phyloP scores from a whole-genome alignment of 2,888 invertebrate species.

The Brachycybe producta region DNA sequence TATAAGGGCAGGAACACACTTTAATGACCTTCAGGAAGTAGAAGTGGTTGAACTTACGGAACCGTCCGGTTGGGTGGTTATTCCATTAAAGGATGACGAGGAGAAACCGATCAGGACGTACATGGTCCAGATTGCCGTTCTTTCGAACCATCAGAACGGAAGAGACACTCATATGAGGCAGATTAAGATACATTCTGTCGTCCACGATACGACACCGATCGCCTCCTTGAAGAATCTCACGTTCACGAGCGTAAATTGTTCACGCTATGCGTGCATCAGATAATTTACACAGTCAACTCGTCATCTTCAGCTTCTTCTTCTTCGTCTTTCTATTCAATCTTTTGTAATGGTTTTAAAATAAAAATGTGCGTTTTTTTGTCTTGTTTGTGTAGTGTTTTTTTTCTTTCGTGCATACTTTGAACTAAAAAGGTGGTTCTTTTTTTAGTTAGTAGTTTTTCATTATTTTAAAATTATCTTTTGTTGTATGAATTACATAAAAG shows the following conservation, averaged over 20 bases:
- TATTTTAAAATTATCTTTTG: too few species aligned
- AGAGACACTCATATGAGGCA: conserved; percentile 95
- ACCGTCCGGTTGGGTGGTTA: conserved; percentile 92
- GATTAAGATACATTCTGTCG: conserved; percentile 88
- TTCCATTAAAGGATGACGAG: conserved; percentile 73
- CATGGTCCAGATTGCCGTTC: conserved; percentile 90
- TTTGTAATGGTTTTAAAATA: too few species aligned
- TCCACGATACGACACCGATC: conserved; percentile 31
- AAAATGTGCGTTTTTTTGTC: too few species aligned
- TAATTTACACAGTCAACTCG: too few species aligned
- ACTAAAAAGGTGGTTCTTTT: too few species aligned
- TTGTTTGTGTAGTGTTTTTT: too few species aligned
- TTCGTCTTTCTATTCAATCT: too few species aligned
- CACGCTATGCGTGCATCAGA: conserved; percentile 67
- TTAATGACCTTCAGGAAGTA: conserved; percentile 90
- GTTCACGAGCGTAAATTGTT: conserved; percentile 68
- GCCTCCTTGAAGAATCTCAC: conserved; percentile 43
- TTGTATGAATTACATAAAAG: too few species aligned
- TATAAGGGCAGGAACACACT: conserved; percentile 84
- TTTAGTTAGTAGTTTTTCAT: too few species aligned
- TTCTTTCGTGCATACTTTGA: too few species aligned
- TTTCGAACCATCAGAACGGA: conserved; percentile 98
- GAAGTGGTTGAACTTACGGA: conserved; percentile 87
- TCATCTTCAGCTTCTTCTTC: too few species aligned
- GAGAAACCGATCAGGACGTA: conserved; percentile 84